A percentile compares a stretch with the other conserved stretches of the same genome.
These are phyloP conservation scores for Peromyscus polionotus DNA, from an alignment of 2,113 vertebrate genomes.

Conservation along the genomic window DNA sequence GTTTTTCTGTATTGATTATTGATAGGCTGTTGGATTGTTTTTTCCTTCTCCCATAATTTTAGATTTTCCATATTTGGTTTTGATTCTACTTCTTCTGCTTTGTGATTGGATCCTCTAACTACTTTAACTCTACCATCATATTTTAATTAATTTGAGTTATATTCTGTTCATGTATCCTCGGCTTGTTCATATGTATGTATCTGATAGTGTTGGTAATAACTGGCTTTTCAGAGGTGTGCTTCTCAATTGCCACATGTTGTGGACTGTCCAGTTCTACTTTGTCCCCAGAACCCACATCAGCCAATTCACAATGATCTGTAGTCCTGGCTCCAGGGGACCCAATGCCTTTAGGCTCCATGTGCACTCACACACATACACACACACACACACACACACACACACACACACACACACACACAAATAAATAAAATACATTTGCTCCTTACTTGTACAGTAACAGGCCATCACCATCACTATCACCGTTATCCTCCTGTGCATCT, in stretches of 20 bases:
- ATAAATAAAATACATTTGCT: neutral
- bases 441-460: neutral
- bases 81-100: constrained; percentile 19
- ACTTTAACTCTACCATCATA: neutral
- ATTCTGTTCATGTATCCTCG: neutral
- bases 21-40: neutral
- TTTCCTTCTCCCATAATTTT: constrained; percentile 25
- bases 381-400: neutral
- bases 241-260: neutral
- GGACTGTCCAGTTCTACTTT: neutral
- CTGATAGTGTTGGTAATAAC: neutral
- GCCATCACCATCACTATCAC: neutral
- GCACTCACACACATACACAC: neutral
- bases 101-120: neutral
- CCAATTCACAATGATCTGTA: neutral
- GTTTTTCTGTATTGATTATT: neutral
- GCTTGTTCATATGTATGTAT: neutral
- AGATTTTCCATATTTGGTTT: constrained; percentile 5
- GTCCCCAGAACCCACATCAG: neutral
- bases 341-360: neutral
- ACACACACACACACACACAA: no score
- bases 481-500: neutral
- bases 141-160: neutral
- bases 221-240: neutral
- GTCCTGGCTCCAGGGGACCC: neutral